Evolutionary conservation across 2,113 vertebrate genomes (phyloP).

Genomic region (Morphnarchus princeps): DNA sequence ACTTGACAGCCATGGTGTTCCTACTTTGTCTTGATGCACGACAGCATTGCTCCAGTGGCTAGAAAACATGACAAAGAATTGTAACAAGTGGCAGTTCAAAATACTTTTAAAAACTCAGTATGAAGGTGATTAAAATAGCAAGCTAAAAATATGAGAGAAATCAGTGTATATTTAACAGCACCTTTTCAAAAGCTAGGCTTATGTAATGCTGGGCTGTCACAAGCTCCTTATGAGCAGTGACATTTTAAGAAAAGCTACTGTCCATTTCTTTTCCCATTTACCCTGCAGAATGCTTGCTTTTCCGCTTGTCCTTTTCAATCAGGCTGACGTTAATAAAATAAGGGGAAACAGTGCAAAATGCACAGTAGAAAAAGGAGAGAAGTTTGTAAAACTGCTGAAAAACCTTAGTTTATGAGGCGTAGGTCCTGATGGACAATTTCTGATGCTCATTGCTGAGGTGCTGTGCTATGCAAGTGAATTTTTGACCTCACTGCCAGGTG

Average conservation of each 20-base stretch:
- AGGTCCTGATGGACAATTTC: not conserved
- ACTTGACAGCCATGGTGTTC: slow-evolving; percentile 40
- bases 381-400: not conserved
- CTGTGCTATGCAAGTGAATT: not conserved
- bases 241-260: slow-evolving; percentile 8
- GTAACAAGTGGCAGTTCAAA: slow-evolving; percentile 2
- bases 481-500: not conserved
- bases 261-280: not conserved
- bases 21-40: slow-evolving; percentile 52
- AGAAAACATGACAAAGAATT: slow-evolving; percentile 11
- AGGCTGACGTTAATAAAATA: not conserved
- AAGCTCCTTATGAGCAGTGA: slow-evolving; percentile 2
- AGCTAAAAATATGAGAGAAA: not conserved
- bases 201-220: not conserved
- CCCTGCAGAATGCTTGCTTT: not conserved
- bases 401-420: not conserved
- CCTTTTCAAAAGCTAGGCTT: not conserved
- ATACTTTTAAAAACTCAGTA: not conserved
- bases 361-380: not conserved
- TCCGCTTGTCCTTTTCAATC: not conserved
- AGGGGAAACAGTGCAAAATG: not conserved
- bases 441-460: not conserved
- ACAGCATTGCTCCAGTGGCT: slow-evolving; percentile 6
- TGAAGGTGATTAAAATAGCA: not conserved
- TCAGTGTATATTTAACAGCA: not conserved